Evolutionary conservation across 2,888 invertebrate genomes (phyloP), one percentile per base, ranked within the genome.

Genomic region (Resseliella maxima): DNA sequence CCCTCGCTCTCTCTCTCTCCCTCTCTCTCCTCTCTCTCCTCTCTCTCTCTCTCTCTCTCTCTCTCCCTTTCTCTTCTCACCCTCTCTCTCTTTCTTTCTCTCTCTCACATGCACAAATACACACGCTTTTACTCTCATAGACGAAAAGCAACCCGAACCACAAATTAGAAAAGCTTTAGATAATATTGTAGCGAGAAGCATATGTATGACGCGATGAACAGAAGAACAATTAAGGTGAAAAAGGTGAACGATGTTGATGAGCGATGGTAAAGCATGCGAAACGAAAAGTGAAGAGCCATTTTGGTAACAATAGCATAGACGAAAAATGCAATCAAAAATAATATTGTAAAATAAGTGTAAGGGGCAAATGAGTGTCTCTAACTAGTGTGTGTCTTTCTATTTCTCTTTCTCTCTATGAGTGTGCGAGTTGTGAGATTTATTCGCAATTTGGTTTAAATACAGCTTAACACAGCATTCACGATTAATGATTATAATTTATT

Each of bases 361-460:
- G 10, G 24, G 10, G 59, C 18, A 50, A 59, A 59, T 59, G n/a
- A n/a, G 24, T 59, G 59, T 59, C 72, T 72, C 31, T 72, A 72
- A 72, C 72, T 35, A 15, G 72, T 72, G 59, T 50, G 59, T 72
- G 72, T n/a, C n/a, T n/a, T n/a, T n/a, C n/a, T n/a, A n/a, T n/a
- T n/a, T n/a, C n/a, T n/a, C n/a, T n/a, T n/a, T n/a, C n/a, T n/a
- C n/a, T n/a, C n/a, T n/a, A n/a, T n/a, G n/a, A n/a, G n/a, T n/a
- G n/a, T n/a, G n/a, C n/a, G n/a, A n/a, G n/a, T 72, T 72, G 72
- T 72, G 72, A 72, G 72, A 72, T 72, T 72, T 72, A 72, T 72
- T 27, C 35, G 72, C 27, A 31, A 72, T 31, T 72, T 18, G 31
- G 72, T 72, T 72, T 72, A 72, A 31, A 72, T 72, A 72, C 72